Conservation (phyloP, 30 jellyfish, hydroid and myxozoan species). For the Clytia hemisphaerica region DNA sequence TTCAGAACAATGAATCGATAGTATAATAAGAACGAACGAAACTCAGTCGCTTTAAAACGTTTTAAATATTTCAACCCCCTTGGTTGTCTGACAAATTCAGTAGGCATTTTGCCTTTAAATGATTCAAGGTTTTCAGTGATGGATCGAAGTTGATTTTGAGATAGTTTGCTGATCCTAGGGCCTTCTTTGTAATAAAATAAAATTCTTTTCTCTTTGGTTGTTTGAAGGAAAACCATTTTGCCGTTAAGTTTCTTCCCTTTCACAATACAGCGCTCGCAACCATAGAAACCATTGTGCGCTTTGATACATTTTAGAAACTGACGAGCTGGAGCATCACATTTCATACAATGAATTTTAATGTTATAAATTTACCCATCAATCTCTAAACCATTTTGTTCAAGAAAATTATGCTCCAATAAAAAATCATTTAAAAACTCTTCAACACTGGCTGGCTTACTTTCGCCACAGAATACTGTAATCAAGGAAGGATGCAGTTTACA, state of each 20-base stretch:
- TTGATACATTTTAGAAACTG: slow-evolving; percentile 12
- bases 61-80: slow-evolving; percentile 3
- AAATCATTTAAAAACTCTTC: slow-evolving; percentile 13
- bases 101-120: slow-evolving; percentile 14
- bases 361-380: background rate
- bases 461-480: slow-evolving; percentile 20
- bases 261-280: slow-evolving; percentile 7
- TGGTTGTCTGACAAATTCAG: slow-evolving; percentile 31
- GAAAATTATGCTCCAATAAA: background rate
- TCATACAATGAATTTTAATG: background rate
- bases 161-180: slow-evolving; percentile 1
- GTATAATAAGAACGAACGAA: slow-evolving; percentile 27
- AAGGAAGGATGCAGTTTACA: background rate
- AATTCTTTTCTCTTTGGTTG: background rate
- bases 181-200: background rate
- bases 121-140: background rate
- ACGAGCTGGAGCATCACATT: too few species aligned
- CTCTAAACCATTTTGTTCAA: slow-evolving; percentile 1
- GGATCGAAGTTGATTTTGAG: background rate
- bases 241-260: background rate
- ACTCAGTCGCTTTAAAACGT: slow-evolving; percentile 35
- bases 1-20: too few species aligned
- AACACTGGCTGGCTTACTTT: slow-evolving; percentile 2
- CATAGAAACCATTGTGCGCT: slow-evolving; percentile 5
- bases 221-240: background rate